phyloP scores from a whole-genome alignment of 1,140 invertebrate genomes.

The Sycophila sp. region DNA sequence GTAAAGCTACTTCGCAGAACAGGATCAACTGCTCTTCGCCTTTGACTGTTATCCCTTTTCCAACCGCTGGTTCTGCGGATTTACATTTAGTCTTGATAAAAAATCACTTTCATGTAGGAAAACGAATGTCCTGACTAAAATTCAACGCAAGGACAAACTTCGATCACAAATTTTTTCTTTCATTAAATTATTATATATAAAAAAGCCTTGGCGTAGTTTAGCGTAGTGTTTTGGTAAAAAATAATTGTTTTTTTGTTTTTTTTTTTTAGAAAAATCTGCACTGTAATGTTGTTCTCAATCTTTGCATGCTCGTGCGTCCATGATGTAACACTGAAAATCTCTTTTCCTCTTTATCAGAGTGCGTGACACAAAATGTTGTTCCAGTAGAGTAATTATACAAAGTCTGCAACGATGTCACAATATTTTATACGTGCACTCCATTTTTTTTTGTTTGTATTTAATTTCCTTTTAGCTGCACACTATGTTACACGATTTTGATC shows the following conservation, averaged over 20 bases:
- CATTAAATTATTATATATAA: conserved; percentile 17
- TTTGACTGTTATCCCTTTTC: neutral
- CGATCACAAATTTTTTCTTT: conserved; percentile 15
- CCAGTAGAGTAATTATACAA: neutral
- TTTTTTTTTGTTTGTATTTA: conserved; percentile 2
- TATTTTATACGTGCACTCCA: neutral
- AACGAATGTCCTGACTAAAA: conserved; percentile 34
- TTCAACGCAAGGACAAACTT: conserved; percentile 20
- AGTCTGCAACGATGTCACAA: neutral
- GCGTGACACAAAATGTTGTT: neutral
- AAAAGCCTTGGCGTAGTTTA: conserved; percentile 27
- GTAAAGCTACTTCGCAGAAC: conserved; percentile 23
- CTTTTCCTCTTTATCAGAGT: neutral
- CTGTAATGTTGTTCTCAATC: neutral
- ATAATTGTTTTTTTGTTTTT: too few relatives aligned
- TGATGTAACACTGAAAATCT: neutral
- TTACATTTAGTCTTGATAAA: conserved; percentile 9
- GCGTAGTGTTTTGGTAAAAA: conserved; percentile 6
- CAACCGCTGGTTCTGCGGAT: conserved; percentile 1
- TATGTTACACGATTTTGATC: conserved; percentile 4
- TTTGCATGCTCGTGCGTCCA: neutral
- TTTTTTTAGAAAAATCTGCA: conserved; percentile 7
- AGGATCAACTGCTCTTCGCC: neutral
- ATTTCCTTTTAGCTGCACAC: conserved; percentile 3
- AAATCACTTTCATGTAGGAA: conserved; percentile 26